Base-by-base conservation (phyloP, 2,797 vertebrate genomes). In the Hylomyscus alleni region DNA sequence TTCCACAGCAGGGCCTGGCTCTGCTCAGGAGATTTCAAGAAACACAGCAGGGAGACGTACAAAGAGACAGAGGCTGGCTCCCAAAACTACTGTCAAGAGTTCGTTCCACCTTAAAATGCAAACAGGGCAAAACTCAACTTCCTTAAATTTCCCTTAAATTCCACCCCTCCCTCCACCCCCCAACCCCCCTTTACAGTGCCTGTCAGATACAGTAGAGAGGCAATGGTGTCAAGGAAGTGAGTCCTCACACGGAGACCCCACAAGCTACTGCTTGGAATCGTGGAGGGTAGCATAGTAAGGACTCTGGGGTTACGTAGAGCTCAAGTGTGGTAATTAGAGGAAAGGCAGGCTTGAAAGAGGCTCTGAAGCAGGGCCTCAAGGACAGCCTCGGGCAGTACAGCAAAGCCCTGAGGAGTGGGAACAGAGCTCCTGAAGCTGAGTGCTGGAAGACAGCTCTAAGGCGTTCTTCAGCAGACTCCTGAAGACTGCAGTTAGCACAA, bases 391-490 rank as follows among this genome's bases (percentile, higher is more conserved):
- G 37, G 62, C 62, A 6, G 17, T 22, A 65, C 12, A 34, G 37
- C 29, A 10, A 72, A 67, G 52, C 3, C 6, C 0, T 0, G 11
- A 37, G 31, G 14, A 56, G 10, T 0, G 1, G 3, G 75, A 11
- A 40, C 4, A 10, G n/a, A 6, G 40, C 73, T 75, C 44, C 24
- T 19, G 29, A 24, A 56, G 11, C 3, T 0, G 15, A 19, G 26
- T 8, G 9, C 69, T 58, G 85, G 31, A 20, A 6, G 17, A 13
- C 0, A 40, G 31, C 82, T 91, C 62, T 89, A 88, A 91, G 80
- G 19, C 0, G 0, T 29, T 86, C 37, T 72, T 86, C 47, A 47
- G 67, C 73, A 31, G 4, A 44, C 44, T 37, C 44, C 50, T 47
- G 72, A 58, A 92, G 4, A 13, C 69, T 0, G 54, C 62, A 44